These are phyloP conservation scores for Axinella damicornis DNA, from an alignment of 37 sponge, comb jelly and placozoan species.

Conservation along the genomic window DNA sequence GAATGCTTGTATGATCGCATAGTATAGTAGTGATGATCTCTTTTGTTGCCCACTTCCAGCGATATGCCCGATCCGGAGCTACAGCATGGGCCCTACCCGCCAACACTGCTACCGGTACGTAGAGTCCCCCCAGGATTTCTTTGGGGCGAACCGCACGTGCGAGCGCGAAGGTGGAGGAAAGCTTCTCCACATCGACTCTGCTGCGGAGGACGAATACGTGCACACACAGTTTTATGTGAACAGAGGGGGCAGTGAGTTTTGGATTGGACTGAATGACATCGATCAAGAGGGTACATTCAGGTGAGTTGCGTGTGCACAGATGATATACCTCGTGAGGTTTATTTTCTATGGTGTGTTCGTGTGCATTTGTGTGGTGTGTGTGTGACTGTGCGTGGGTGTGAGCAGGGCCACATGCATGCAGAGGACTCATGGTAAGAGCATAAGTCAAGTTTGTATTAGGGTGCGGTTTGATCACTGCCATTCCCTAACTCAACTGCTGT, in stretches of 20 bases:
- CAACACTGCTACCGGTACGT: constrained; percentile 54
- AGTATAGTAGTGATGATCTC: too few relatives aligned
- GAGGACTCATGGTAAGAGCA: too few relatives aligned
- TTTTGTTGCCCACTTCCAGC: too few relatives aligned
- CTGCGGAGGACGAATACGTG: constrained; percentile 47
- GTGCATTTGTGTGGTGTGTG: background rate
- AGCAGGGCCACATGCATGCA: too few relatives aligned
- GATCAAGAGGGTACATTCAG: constrained; percentile 61
- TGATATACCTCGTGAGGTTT: too few relatives aligned
- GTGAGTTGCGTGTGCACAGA: too few relatives aligned
- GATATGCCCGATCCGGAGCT: constrained; percentile 23
- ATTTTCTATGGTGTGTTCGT: background rate
- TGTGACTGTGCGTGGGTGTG: too few relatives aligned
- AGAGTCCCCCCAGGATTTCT: constrained; percentile 12
- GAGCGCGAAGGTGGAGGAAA: constrained; percentile 20
- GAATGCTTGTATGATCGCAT: too few relatives aligned
- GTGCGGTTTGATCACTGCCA: too few relatives aligned
- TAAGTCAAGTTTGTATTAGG: too few relatives aligned
- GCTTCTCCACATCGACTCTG: constrained; percentile 39
- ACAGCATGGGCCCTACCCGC: background rate
- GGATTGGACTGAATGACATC: constrained; percentile 79
- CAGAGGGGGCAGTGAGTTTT: constrained; percentile 22
- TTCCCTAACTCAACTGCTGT: too few relatives aligned
- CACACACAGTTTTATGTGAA: background rate
- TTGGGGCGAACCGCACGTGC: constrained; percentile 47